These are phyloP conservation scores for Falco naumanni DNA, from an alignment of 2,797 vertebrate species.

Conservation along the genomic window DNA sequence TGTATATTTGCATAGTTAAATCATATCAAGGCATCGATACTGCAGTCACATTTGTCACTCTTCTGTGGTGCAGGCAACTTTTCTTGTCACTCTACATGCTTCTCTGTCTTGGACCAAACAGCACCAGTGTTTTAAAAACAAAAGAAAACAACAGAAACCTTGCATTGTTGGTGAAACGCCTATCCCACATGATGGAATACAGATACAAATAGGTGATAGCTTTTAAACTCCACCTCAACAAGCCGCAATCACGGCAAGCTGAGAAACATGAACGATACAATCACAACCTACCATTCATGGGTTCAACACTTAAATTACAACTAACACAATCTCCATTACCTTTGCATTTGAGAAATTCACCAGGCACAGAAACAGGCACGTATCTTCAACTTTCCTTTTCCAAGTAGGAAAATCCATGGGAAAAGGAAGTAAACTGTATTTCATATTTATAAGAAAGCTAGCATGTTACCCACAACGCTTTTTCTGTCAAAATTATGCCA, in stretches of 20 bases:
- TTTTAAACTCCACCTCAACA: conserved; percentile 22
- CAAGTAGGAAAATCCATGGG: not conserved
- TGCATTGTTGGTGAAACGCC: conserved; percentile 60
- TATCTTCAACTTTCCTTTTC: conserved; percentile 42
- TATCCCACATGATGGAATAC: conserved; percentile 17
- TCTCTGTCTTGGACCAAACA: conserved; percentile 28
- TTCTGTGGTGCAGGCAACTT: conserved; percentile 19
- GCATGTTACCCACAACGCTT: not conserved
- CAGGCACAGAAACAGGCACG: conserved; percentile 59
- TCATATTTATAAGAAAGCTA: not conserved
- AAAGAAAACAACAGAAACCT: not conserved
- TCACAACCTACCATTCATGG: conserved; percentile 14
- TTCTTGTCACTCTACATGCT: not conserved
- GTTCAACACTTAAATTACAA: conserved; percentile 12
- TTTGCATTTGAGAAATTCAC: conserved; percentile 55
- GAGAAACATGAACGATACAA: not conserved
- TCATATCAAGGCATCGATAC: conserved; percentile 71
- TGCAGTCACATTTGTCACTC: conserved; percentile 26
- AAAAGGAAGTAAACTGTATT: conserved; percentile 28
- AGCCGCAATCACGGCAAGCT: not conserved
- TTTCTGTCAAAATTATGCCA: not conserved
- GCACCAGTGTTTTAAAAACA: conserved; percentile 46
- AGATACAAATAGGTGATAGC: conserved; percentile 56
- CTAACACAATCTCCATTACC: conserved; percentile 19
- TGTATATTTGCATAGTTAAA: conserved; percentile 77